A percentile compares a stretch with the other conserved stretches of the same genome.
These are phyloP conservation scores for Vidua macroura DNA, from an alignment of 2,113 vertebrate species.

Conservation along the genomic window DNA sequence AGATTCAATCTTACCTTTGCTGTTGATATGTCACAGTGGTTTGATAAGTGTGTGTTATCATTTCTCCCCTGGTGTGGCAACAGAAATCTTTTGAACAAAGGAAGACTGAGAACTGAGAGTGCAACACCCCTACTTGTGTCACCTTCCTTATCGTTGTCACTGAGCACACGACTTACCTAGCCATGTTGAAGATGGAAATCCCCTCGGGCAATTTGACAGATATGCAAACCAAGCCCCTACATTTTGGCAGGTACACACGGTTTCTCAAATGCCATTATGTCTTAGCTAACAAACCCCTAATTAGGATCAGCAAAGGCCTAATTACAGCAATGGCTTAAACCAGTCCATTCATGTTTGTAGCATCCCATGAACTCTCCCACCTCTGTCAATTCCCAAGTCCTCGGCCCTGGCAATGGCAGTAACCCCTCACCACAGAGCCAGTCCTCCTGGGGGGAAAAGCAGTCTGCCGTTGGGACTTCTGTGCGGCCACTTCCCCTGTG, in stretches of 20 bases:
- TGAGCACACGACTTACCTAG: not conserved
- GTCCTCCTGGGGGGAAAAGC: too few relatives aligned
- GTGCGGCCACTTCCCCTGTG: too few relatives aligned
- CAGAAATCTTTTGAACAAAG: conserved; percentile 2
- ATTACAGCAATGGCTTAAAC: not conserved
- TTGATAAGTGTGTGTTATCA: not conserved
- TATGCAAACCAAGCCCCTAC: not conserved
- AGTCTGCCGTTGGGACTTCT: too few relatives aligned
- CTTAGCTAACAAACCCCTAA: not conserved
- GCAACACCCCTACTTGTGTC: not conserved
- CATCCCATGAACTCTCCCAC: too few relatives aligned
- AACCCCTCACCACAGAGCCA: too few relatives aligned
- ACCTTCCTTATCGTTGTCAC: not conserved
- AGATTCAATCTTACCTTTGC: conserved; percentile 13
- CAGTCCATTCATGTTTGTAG: not conserved
- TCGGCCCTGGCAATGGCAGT: too few relatives aligned
- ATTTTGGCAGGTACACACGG: not conserved
- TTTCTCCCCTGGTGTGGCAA: not conserved
- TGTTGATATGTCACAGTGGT: not conserved
- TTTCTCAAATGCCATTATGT: not conserved
- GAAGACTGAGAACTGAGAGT: not conserved
- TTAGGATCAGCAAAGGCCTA: not conserved
- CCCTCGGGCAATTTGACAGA: not conserved
- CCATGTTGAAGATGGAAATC: not conserved
- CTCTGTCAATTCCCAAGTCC: too few relatives aligned